Evolutionary conservation across 2,113 vertebrate species (phyloP).

Genomic region (Serinus canaria): DNA sequence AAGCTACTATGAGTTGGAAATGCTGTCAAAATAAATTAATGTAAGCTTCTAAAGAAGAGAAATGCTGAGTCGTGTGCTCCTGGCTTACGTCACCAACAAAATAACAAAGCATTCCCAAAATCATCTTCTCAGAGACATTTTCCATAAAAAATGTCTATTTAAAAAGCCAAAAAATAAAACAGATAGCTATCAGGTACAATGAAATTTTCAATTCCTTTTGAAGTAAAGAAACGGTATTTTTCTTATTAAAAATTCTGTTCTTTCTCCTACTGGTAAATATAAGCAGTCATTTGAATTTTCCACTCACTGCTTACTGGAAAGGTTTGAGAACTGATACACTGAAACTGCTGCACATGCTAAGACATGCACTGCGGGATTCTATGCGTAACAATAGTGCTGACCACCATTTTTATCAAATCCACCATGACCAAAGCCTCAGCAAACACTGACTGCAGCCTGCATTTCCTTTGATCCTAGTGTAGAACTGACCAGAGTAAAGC

Average conservation of each 20-base stretch:
- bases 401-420: neutral
- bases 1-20: slow-evolving; percentile 13
- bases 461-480: neutral
- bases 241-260: neutral
- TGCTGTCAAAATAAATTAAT: slow-evolving; percentile 44
- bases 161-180: neutral
- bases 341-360: neutral
- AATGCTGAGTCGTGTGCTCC: neutral
- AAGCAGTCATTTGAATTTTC: neutral
- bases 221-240: neutral
- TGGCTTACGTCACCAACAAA: neutral
- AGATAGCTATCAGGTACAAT: neutral
- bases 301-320: neutral
- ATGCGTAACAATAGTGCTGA: neutral
- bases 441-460: neutral
- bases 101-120: neutral
- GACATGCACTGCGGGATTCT: neutral
- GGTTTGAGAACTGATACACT: neutral
- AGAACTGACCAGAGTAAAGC: neutral
- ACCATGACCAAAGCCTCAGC: neutral
- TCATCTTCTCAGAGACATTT: neutral
- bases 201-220: neutral
- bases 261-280: neutral
- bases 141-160: neutral
- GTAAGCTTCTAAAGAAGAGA: neutral